These are phyloP conservation scores for Gambusia yucatana DNA, from an alignment of 2,797 vertebrate species.

Conservation along the genomic window DNA sequence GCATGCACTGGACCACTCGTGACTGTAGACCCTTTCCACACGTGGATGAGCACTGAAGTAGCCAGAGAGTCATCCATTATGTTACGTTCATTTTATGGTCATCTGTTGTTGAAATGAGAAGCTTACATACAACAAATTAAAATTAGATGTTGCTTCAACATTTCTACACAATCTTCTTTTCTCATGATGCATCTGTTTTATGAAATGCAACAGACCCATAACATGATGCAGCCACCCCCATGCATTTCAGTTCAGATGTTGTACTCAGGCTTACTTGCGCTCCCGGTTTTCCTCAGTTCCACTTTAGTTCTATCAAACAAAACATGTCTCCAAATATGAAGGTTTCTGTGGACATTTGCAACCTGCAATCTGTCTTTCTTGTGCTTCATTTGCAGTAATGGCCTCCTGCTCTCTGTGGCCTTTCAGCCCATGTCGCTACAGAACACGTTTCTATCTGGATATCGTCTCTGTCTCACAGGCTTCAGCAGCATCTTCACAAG, in stretches of 20 bases:
- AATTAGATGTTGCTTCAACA: not conserved
- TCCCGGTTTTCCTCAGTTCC: not conserved
- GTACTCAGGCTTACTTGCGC: not conserved
- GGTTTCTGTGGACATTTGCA: not conserved
- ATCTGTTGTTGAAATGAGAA: not conserved
- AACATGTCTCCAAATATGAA: not conserved
- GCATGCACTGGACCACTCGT: conserved; percentile 97
- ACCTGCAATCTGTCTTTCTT: not conserved
- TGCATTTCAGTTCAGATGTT: not conserved
- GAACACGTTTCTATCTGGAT: not conserved
- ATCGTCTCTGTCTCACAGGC: not conserved
- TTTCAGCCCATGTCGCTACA: not conserved
- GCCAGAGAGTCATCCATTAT: conserved; percentile 14
- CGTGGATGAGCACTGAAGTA: conserved; percentile 90
- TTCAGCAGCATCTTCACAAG: no score
- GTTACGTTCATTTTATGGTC: not conserved
- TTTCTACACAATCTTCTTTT: not conserved
- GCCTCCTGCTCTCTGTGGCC: not conserved
- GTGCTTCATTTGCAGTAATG: not conserved
- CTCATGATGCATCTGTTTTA: not conserved
- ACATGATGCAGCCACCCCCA: not conserved
- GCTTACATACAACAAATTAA: not conserved
- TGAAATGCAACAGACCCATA: not conserved
- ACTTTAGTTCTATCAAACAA: not conserved
- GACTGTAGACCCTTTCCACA: conserved; percentile 96